Conservation (phyloP, 2,797 vertebrate genomes). For the Arremon brunneinucha region DNA sequence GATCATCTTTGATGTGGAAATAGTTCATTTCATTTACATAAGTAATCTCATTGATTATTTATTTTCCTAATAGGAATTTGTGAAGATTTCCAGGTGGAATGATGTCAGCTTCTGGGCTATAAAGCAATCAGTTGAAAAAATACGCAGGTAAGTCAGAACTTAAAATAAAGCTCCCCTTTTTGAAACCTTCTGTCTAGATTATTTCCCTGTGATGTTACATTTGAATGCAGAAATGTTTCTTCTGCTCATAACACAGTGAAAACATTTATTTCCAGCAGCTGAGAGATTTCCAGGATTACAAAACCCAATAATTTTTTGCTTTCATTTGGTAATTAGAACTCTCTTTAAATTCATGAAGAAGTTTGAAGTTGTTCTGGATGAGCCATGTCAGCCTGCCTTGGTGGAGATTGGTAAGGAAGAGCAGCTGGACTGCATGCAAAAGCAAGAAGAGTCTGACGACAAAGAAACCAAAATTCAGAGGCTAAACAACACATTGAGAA, state of each 20-base stretch:
- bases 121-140: conserved; percentile 96
- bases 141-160: conserved; percentile 85
- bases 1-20: background rate
- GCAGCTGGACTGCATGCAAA: conserved; percentile 75
- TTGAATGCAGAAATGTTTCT: background rate
- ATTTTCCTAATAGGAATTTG: conserved; percentile 86
- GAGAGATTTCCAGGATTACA: background rate
- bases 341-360: conserved; percentile 97
- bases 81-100: conserved; percentile 97
- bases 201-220: background rate
- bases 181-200: background rate
- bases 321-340: conserved; percentile 76
- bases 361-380: conserved; percentile 83
- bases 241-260: background rate
- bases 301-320: background rate
- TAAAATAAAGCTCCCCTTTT: background rate
- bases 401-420: conserved; percentile 80
- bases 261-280: background rate
- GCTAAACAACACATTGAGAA: conserved; percentile 78
- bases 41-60: background rate
- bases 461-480: conserved; percentile 78
- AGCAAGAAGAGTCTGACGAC: conserved; percentile 48
- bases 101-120: conserved; percentile 98
- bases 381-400: conserved; percentile 81
- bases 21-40: background rate